A percentile compares a stretch with the other conserved stretches of the same genome.
Evolutionary conservation across 2,888 invertebrate species (phyloP).

Genomic region (Eustalomyia histrio): DNA sequence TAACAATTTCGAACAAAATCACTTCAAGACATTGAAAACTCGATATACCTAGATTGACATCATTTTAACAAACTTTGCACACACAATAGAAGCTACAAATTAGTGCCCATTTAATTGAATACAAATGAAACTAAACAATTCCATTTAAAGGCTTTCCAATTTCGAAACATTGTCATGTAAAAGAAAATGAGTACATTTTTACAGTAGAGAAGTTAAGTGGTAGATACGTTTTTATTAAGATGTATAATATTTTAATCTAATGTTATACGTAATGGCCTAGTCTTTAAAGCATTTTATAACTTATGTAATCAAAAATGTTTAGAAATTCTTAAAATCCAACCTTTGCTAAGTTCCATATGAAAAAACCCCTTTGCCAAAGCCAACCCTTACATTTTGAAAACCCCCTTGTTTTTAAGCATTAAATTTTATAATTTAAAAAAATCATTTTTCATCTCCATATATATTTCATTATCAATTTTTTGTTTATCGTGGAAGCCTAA

Average conservation of each 20-base stretch:
- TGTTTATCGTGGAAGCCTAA: conserved; percentile 11
- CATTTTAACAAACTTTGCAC: neutral
- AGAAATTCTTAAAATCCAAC: conserved; percentile 11
- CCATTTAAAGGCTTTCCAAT: conserved; percentile 60
- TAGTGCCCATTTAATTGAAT: conserved; percentile 1
- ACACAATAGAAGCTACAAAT: conserved; percentile 16
- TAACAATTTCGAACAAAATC: conserved; percentile 37
- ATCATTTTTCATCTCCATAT: conserved; percentile 18
- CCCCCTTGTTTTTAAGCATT: conserved; percentile 13
- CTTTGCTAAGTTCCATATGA: neutral
- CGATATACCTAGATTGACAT: neutral
- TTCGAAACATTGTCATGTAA: conserved; percentile 55
- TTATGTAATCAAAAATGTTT: conserved; percentile 24
- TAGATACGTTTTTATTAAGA: conserved; percentile 25
- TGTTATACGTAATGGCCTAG: conserved; percentile 41
- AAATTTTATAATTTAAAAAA: conserved; percentile 29
- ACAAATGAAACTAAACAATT: conserved; percentile 32
- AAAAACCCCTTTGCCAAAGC: conserved; percentile 20
- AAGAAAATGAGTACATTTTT: neutral
- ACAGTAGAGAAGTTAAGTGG: conserved; percentile 1
- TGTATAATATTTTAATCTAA: conserved; percentile 40
- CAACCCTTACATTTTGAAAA: neutral
- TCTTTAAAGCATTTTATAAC: conserved; percentile 31
- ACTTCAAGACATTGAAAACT: conserved; percentile 11
- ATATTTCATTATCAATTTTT: conserved; percentile 5